Base-by-base conservation (phyloP, 2,113 vertebrate species). In the Rhizomys pruinosus region DNA sequence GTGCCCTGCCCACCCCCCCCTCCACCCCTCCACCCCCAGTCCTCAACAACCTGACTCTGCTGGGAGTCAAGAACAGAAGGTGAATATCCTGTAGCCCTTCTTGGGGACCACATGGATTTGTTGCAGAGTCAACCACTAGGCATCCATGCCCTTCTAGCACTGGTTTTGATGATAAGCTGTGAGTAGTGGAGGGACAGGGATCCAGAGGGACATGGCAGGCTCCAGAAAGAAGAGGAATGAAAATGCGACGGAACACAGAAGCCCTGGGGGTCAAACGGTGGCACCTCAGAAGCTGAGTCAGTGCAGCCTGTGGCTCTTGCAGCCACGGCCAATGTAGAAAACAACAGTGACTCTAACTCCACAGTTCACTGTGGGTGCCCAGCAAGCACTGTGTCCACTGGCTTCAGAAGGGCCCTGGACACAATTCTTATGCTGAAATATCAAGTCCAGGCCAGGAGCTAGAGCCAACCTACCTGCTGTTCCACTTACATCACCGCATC, bases 1-100 rank as follows among this genome's bases (percentile, higher is more conserved):
- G 57, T 37, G 52, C 72, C 22, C 47, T n/a, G 47, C 47, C 47
- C n/a, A n/a, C n/a, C n/a, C n/a, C n/a, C n/a, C 55, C 16, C 69
- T 61, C 42, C 74, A n/a, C n/a, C n/a, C n/a, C n/a, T n/a, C n/a
- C n/a, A n/a, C 47, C 47, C 47, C 6, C 0, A 47, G 47, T 52
- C 25, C 59, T 69, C 73, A 73, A 12, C 69, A 90, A 12, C 81
- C 91, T 78, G 81, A 94, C 89, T 76, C 72, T 94, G 79, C 87
- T 80, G 25, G 47, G 47, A 44, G 92, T 61, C 10, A 80, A 87
- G 76, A 90, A 73, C 39, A 86, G 11, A 0, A 66, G 84, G 57
- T 61, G 78, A 15, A 44, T 88, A 78, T 87, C 63, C 16, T 39
- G 44, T 25, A 32, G 93, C 92, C 93, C 94, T 74, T 5, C 23